These are phyloP conservation scores for Martes flavigula DNA, from an alignment of 2,797 vertebrate genomes.

Conservation along the genomic window DNA sequence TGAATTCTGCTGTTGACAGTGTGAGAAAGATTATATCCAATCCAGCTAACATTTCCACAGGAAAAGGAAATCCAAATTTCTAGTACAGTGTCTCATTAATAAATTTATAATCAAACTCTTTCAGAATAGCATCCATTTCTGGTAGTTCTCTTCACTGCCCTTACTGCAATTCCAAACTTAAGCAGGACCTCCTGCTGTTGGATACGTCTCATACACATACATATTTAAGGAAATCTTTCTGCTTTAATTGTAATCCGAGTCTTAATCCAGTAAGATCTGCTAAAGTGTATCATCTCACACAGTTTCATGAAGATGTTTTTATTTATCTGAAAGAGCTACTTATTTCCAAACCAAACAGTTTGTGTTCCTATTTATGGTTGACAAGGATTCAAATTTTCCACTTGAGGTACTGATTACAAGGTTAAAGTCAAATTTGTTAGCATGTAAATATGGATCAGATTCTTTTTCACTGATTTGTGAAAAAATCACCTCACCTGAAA, in stretches of 20 bases:
- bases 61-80: neutral
- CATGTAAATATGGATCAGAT: slow-evolving; percentile 42
- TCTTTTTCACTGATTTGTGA: slow-evolving; percentile 32
- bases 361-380: neutral
- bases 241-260: neutral
- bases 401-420: neutral
- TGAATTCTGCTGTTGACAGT: neutral
- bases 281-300: neutral
- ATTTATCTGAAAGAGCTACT: neutral
- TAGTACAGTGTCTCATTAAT: neutral
- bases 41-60: neutral
- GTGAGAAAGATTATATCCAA: neutral
- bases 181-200: neutral
- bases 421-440: slow-evolving; percentile 25
- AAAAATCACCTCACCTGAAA: neutral
- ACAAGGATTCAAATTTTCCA: neutral
- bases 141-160: neutral
- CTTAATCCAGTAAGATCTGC: neutral
- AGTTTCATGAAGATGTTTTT: neutral
- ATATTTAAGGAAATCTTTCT: neutral
- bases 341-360: neutral
- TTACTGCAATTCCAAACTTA: neutral
- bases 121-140: neutral
- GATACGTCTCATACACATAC: neutral
- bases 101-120: neutral